phyloP scores from a whole-genome alignment of 1,140 invertebrate species.

The Papilio glaucus region DNA sequence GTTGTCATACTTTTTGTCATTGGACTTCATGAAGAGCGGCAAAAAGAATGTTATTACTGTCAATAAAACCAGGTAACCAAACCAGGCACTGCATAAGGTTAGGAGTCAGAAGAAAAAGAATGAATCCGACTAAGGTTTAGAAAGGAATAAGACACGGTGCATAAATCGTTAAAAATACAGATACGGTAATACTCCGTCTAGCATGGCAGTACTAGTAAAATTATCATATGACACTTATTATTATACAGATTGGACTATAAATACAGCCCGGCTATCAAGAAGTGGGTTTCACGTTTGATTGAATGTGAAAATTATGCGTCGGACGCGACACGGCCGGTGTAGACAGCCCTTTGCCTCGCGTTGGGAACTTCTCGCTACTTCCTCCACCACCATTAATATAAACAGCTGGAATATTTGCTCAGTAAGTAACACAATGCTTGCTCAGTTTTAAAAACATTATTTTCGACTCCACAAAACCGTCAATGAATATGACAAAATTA shows the following conservation, averaged over 20 bases:
- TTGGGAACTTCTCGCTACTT: slow-evolving; percentile 30
- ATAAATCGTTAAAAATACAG: too few relatives aligned
- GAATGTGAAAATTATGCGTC: slow-evolving; percentile 70
- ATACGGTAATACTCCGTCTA: not conserved
- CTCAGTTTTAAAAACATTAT: not conserved
- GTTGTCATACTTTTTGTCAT: too few relatives aligned
- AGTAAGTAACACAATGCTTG: not conserved
- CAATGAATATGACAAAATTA: not conserved
- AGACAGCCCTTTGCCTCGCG: slow-evolving; percentile 44
- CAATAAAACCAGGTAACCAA: too few relatives aligned
- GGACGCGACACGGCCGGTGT: slow-evolving; percentile 45
- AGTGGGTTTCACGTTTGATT: slow-evolving; percentile 59
- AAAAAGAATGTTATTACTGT: too few relatives aligned
- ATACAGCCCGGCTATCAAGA: slow-evolving; percentile 45
- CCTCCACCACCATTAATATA: not conserved
- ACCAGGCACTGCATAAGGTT: too few relatives aligned
- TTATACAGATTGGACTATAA: slow-evolving; percentile 43
- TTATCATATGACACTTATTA: not conserved
- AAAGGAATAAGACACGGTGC: too few relatives aligned
- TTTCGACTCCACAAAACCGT: not conserved
- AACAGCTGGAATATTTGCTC: not conserved
- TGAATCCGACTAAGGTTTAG: too few relatives aligned
- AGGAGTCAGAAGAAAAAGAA: too few relatives aligned
- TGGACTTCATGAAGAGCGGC: not conserved
- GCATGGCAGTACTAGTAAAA: not conserved